Evolutionary conservation across 2,113 vertebrate genomes (phyloP).

Genomic region (Prunella himalayana): DNA sequence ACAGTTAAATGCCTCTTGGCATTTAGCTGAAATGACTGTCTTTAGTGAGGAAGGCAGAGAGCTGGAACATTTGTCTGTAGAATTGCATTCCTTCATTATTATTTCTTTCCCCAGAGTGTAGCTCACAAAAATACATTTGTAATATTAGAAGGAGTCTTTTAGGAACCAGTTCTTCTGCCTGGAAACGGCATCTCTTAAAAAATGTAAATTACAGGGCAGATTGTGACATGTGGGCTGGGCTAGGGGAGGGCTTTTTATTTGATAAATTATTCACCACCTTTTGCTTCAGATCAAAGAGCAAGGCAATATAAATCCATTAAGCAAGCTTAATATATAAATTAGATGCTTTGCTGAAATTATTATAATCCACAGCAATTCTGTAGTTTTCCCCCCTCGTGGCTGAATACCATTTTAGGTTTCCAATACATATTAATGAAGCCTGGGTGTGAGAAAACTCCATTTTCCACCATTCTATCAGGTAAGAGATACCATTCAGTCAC

Average conservation of each 20-base stretch:
- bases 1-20: slow-evolving; percentile 23
- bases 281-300: slow-evolving; percentile 38
- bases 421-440: slow-evolving; percentile 11
- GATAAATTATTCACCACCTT: slow-evolving; percentile 42
- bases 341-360: slow-evolving; percentile 46
- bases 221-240: background rate
- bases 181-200: background rate
- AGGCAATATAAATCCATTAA: slow-evolving; percentile 27
- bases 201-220: slow-evolving; percentile 13
- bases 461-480: background rate
- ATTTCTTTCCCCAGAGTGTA: background rate
- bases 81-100: slow-evolving; percentile 39
- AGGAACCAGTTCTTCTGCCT: slow-evolving; percentile 10
- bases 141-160: background rate
- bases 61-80: slow-evolving; percentile 41
- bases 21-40: slow-evolving; percentile 32
- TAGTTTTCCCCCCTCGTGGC: background rate
- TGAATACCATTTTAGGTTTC: background rate
- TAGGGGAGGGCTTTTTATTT: background rate
- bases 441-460: background rate
- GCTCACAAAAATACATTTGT: slow-evolving; percentile 7
- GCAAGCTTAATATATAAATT: slow-evolving; percentile 60
- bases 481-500: background rate
- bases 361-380: slow-evolving; percentile 39
- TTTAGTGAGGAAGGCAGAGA: slow-evolving; percentile 27